Percentiles rank a stretch among this genome's conserved stretches.
phyloP scores from a whole-genome alignment of 2,113 vertebrate species.

The Vimba vimba region DNA sequence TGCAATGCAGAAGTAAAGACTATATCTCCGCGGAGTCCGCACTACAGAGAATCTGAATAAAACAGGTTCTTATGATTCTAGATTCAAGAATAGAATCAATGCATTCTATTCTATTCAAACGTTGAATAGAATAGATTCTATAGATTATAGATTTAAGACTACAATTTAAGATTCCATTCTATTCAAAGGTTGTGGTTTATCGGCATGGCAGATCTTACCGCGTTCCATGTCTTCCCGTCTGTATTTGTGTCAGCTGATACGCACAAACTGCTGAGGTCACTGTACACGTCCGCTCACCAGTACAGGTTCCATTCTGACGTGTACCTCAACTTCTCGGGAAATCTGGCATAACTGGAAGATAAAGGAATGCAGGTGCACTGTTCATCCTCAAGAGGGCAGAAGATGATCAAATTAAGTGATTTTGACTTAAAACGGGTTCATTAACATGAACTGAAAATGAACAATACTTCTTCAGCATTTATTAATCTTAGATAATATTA shows the following conservation, averaged over 20 bases:
- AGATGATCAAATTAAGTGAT: slow-evolving; percentile 5
- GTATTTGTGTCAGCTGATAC: slow-evolving; percentile 72
- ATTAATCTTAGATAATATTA: too few relatives aligned
- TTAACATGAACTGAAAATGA: too few relatives aligned
- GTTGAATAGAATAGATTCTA: background rate
- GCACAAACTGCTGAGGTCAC: slow-evolving; percentile 65
- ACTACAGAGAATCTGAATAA: background rate
- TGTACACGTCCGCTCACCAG: slow-evolving; percentile 78
- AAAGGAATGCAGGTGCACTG: background rate
- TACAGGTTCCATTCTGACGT: slow-evolving; percentile 76
- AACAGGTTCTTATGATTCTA: background rate
- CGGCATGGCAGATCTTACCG: slow-evolving; percentile 65
- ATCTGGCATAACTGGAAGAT: slow-evolving; percentile 37
- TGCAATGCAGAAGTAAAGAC: background rate
- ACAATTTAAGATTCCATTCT: background rate
- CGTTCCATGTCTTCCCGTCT: slow-evolving; percentile 74
- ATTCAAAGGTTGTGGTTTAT: slow-evolving; percentile 53
- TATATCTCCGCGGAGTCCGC: background rate
- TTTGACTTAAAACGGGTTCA: background rate
- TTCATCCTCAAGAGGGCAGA: slow-evolving; percentile 57
- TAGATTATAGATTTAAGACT: background rate
- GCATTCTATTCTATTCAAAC: background rate
- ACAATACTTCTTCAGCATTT: too few relatives aligned
- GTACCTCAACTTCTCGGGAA: slow-evolving; percentile 73
- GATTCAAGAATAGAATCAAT: background rate